Evolutionary conservation across 2,113 vertebrate species (phyloP).

Genomic region (Mobula hypostoma): DNA sequence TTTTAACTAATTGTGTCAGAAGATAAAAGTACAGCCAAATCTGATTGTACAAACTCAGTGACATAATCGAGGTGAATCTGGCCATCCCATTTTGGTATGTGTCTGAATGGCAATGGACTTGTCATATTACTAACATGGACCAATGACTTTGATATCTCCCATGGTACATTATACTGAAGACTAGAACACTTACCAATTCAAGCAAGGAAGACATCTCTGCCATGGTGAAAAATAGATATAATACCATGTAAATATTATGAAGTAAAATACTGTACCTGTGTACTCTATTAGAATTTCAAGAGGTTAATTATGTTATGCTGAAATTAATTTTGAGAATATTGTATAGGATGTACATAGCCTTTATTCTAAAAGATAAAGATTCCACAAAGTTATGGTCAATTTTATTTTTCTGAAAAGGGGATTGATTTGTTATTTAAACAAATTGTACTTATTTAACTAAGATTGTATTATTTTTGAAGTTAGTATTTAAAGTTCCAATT

Average conservation of each 20-base stretch:
- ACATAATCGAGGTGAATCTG: not conserved
- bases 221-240: not conserved
- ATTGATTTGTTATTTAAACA: not conserved
- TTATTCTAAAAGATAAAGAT: not conserved
- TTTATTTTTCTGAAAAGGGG: not conserved
- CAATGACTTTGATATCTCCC: not conserved
- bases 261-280: too few relatives aligned
- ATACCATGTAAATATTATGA: not conserved
- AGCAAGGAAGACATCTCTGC: too few relatives aligned
- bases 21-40: too few relatives aligned
- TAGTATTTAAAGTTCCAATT: slow-evolving; percentile 7
- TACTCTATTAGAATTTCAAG: not conserved
- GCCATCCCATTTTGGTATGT: not conserved
- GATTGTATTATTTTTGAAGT: not conserved
- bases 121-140: not conserved
- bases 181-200: not conserved
- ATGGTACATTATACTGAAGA: not conserved
- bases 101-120: too few relatives aligned
- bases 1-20: not conserved
- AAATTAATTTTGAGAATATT: not conserved
- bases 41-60: not conserved
- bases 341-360: not conserved
- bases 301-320: not conserved
- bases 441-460: not conserved
- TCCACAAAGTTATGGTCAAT: not conserved